phyloP scores from a whole-genome alignment of 2,113 vertebrate genomes.

The Engraulis encrasicolus region DNA sequence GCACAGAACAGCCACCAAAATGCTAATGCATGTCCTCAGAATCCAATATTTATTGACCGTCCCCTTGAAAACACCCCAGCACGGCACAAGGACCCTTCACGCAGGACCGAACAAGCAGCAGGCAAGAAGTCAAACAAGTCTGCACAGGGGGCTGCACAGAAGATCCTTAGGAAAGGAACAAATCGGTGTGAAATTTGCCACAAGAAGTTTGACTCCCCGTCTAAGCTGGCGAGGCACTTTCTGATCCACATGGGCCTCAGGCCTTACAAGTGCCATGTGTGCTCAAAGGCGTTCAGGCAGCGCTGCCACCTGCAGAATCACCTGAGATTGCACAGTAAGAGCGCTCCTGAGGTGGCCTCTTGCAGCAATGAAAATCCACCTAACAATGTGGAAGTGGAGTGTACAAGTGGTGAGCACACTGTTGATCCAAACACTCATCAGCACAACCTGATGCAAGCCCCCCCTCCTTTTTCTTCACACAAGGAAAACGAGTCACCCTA shows the following conservation, averaged over 20 bases:
- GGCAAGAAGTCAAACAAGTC: too few species aligned
- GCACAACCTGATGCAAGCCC: not conserved
- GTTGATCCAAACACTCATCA: not conserved
- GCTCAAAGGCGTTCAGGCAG: conserved; percentile 37
- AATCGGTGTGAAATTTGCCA: conserved; percentile 25
- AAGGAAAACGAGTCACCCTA: not conserved
- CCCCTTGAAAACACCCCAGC: not conserved
- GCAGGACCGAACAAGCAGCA: not conserved
- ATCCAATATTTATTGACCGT: not conserved
- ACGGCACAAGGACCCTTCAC: not conserved
- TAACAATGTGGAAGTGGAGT: not conserved
- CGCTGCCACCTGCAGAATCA: conserved; percentile 35
- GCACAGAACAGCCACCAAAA: not conserved
- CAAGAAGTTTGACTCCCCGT: conserved; percentile 31
- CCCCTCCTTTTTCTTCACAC: not conserved
- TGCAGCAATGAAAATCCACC: not conserved
- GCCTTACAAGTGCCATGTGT: conserved; percentile 21
- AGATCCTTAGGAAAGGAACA: not conserved
- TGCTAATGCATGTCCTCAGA: not conserved
- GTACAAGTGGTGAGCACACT: not conserved
- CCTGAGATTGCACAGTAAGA: not conserved
- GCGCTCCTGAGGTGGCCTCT: not conserved
- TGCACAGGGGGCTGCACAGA: not conserved
- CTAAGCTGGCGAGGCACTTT: conserved; percentile 27
- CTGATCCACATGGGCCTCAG: conserved; percentile 30